Conservation (phyloP, 2,888 invertebrate genomes). For the Parapristionchus giblindavisi region DNA sequence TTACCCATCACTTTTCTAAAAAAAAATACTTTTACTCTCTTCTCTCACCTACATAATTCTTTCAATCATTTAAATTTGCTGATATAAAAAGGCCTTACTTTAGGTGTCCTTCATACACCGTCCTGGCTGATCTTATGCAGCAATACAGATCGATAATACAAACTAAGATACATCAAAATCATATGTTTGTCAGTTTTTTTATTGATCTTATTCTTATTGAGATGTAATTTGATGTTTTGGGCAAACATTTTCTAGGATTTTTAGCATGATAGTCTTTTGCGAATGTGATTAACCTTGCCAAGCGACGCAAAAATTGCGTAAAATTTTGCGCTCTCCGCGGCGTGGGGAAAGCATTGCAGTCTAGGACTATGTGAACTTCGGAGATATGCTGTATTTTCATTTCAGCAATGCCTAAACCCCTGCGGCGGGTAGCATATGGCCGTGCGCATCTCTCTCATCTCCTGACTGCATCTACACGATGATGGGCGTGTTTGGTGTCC, state of each 20-base stretch:
- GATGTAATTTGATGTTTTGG: neutral
- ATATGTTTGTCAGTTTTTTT: no score
- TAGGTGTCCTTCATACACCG: no score
- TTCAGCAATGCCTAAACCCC: slow-evolving; percentile 27
- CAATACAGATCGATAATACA: no score
- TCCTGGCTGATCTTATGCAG: no score
- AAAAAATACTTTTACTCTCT: no score
- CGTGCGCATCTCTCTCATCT: neutral
- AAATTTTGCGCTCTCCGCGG: neutral
- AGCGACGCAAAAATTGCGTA: neutral
- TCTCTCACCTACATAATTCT: no score
- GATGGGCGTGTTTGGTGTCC: no score
- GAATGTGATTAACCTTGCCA: neutral
- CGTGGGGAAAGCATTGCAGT: neutral
- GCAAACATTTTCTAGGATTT: neutral
- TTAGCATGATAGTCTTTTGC: neutral
- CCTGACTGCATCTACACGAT: slow-evolving; percentile 24
- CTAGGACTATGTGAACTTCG: slow-evolving; percentile 34
- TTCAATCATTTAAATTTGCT: no score
- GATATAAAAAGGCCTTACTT: no score
- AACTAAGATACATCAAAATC: no score
- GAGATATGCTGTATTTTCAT: slow-evolving; percentile 35
- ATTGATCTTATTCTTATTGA: no score
- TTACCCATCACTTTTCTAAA: no score
- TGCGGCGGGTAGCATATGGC: neutral